These are phyloP conservation scores for Mallateleia sp. DNA, from an alignment of 2,888 invertebrate genomes.

Conservation along the genomic window DNA sequence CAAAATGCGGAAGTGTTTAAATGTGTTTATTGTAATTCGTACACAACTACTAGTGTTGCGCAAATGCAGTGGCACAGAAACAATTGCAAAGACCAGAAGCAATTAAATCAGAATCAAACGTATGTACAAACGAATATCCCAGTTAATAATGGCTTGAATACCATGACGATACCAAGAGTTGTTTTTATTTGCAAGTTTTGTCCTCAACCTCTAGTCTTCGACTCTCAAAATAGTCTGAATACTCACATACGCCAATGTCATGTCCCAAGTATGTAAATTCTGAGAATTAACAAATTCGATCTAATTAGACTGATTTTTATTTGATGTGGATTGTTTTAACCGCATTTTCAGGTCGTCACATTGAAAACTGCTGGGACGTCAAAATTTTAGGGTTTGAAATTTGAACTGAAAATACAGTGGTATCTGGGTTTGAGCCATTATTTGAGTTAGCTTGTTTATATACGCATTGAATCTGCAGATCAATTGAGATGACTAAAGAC, in stretches of 20 bases:
- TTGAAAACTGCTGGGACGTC: no score
- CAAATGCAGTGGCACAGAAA: slow-evolving; percentile 26
- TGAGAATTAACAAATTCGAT: no score
- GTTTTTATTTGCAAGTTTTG: slow-evolving; percentile 46
- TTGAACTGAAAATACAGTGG: no score
- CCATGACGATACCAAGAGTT: not conserved
- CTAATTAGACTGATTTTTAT: no score
- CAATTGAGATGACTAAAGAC: no score
- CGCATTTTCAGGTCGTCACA: no score
- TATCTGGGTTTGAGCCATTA: no score
- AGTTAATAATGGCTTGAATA: not conserved
- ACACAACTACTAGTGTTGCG: slow-evolving; percentile 11
- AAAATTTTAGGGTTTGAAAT: no score
- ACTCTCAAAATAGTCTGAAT: not conserved
- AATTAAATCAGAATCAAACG: not conserved
- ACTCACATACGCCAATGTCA: not conserved
- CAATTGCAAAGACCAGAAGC: not conserved
- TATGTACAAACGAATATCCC: not conserved
- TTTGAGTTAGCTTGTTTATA: no score
- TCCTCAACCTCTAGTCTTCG: slow-evolving; percentile 38
- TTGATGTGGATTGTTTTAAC: no score
- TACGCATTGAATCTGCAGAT: no score
- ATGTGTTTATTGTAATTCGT: slow-evolving; percentile 39
- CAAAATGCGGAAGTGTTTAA: slow-evolving; percentile 19
- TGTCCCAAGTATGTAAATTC: no score